Percentiles rank a stretch among this genome's conserved stretches.
Conservation (phyloP, 2,113 vertebrate species). For the Axis porcinus region DNA sequence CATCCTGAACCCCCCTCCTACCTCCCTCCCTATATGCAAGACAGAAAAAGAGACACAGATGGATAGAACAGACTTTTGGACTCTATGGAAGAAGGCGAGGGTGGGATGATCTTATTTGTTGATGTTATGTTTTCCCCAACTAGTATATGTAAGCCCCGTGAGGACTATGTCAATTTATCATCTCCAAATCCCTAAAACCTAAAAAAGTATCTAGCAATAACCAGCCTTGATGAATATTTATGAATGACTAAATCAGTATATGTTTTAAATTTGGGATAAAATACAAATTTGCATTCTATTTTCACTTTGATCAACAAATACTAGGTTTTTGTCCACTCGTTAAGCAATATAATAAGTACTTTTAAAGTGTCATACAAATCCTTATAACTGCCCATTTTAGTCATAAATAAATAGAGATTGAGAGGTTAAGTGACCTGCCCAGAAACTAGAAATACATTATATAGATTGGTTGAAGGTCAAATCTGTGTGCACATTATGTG, state of each 20-base stretch:
- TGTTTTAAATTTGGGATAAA: background rate
- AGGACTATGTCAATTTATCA: background rate
- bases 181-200: background rate
- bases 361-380: background rate
- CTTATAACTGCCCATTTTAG: background rate
- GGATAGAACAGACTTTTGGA: no score
- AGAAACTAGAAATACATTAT: background rate
- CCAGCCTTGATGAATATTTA: background rate
- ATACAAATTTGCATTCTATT: background rate
- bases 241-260: background rate
- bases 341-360: background rate
- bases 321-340: background rate
- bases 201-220: background rate
- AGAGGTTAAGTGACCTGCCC: background rate
- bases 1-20: no score
- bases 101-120: background rate
- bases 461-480: background rate
- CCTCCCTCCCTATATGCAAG: no score
- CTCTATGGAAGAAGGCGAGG: no score
- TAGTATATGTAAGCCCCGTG: background rate
- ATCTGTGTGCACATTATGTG: rapidly evolving
- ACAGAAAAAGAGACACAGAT: no score
- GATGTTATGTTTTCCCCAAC: background rate
- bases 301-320: background rate
- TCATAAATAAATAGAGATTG: background rate